Percentiles rank a stretch among this genome's conserved stretches.
phyloP scores from a whole-genome alignment of 2,888 invertebrate species.

The Theretra japonica region DNA sequence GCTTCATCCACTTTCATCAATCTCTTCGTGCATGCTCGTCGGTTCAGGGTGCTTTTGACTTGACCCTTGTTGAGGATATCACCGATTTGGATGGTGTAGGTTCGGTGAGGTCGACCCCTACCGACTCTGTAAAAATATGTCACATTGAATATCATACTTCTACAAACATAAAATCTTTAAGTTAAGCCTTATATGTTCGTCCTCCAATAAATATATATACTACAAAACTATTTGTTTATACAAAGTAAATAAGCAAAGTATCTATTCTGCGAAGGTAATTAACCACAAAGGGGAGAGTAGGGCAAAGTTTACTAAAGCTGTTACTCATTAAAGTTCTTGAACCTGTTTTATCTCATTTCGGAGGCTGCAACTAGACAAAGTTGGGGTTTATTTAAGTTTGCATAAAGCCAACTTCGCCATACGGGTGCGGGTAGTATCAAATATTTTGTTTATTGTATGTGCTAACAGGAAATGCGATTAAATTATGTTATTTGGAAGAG shows the following conservation, averaged over 20 bases:
- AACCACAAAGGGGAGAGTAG: conserved; percentile 44
- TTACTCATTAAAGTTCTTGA: conserved; percentile 72
- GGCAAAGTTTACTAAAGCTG: conserved; percentile 64
- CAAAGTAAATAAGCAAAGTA: conserved; percentile 28
- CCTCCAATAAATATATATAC: background rate
- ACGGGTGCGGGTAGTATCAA: conserved; percentile 48
- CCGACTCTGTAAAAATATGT: too few species aligned
- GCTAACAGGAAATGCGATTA: conserved; percentile 30
- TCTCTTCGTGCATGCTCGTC: too few species aligned
- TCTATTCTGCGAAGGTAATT: conserved; percentile 50
- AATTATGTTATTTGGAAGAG: background rate
- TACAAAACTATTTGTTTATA: conserved; percentile 17
- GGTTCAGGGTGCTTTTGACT: too few species aligned
- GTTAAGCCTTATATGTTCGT: too few species aligned
- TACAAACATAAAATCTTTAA: too few species aligned
- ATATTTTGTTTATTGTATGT: conserved; percentile 47
- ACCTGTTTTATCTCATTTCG: conserved; percentile 73
- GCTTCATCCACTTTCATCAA: too few species aligned
- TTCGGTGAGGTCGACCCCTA: too few species aligned
- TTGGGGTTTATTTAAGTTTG: conserved; percentile 62
- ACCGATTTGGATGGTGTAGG: too few species aligned
- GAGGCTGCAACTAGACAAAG: conserved; percentile 58
- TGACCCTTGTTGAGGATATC: too few species aligned
- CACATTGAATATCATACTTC: too few species aligned
- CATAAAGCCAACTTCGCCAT: conserved; percentile 51